A percentile compares a stretch with the other conserved stretches of the same genome.
These are phyloP conservation scores for Uloborus diversus DNA, from an alignment of 1,140 invertebrate species.

Conservation along the genomic window DNA sequence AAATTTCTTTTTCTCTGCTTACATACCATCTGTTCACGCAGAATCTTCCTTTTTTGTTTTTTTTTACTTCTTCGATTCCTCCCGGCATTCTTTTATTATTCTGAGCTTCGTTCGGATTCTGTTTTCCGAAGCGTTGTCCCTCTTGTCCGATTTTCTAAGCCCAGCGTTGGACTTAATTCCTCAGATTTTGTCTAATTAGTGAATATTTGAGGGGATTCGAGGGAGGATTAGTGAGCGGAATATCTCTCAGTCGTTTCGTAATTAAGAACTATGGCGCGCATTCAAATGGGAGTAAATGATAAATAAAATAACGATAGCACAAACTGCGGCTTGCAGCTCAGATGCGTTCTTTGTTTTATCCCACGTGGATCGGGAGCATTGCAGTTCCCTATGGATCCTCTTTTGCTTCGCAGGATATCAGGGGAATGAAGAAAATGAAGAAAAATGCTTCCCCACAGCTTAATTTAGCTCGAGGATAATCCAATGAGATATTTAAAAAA, in stretches of 20 bases:
- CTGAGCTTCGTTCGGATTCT: conserved; percentile 3
- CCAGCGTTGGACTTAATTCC: conserved; percentile 48
- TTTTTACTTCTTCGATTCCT: conserved; percentile 18
- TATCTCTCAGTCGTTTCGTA: conserved; percentile 31
- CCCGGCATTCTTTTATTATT: conserved; percentile 31
- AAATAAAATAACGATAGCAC: conserved; percentile 52
- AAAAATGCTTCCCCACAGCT: conserved; percentile 37
- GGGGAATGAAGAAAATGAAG: conserved; percentile 32
- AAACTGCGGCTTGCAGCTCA: conserved; percentile 16
- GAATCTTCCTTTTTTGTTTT: conserved; percentile 4
- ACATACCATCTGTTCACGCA: conserved; percentile 25
- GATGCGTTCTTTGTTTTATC: conserved; percentile 38
- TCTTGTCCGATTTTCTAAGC: conserved; percentile 51
- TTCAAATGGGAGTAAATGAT: conserved; percentile 53
- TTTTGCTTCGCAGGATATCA: conserved; percentile 1
- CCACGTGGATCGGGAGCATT: conserved; percentile 9
- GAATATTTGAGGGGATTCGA: conserved; percentile 55
- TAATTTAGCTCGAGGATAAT: conserved; percentile 50
- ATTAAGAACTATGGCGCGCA: conserved; percentile 55
- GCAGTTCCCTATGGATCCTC: conserved; percentile 8
- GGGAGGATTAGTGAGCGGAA: conserved; percentile 36
- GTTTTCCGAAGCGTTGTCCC: conserved; percentile 9
- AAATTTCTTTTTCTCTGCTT: conserved; percentile 31
- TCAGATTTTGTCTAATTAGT: conserved; percentile 58
- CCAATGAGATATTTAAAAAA: conserved; percentile 51